Base-by-base conservation (phyloP, 2,888 invertebrate genomes). In the Thereva nobilitata region DNA sequence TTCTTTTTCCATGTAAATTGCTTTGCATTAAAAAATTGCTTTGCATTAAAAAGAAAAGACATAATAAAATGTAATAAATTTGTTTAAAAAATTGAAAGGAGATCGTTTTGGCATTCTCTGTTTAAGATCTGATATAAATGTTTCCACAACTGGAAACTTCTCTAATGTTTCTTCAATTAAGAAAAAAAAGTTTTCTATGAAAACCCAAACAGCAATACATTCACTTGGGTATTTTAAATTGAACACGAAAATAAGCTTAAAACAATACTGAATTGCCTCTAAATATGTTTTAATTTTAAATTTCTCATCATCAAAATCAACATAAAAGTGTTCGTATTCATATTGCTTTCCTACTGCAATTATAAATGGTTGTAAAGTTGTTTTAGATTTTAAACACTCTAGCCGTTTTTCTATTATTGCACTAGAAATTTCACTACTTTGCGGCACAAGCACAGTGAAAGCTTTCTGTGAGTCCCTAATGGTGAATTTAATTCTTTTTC, bases 311-410 rank as follows among this genome's bases (percentile, higher is more conserved):
- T 47, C 57, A 6, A 59, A 7, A 5, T 9, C 38, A 8, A 47
- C 57, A 45, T 34, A 59, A 59, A 59, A 59, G 10, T 47, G 9
- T 5, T 45, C 38, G n/a, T 59, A 59, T n/a, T 59, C 47, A 37
- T 7, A 59, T 59, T 47, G 9, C 37, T 59, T 47, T 4, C 47
- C 57, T 6, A 38, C 38, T 7, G 45, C 47, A 38, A 59, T 35
- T 7, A 59, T 59, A n/a, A 59, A 10, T 7, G 47, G 57, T 47
- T 56, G 55, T 34, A 56, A 12, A 6, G 41, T 41, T 12, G 47
- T 10, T 38, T 47, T 59, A 35, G 23, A 5, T 45, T 8, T 37
- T 37, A 38, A n/a, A 59, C 12, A 47, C 4, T 47, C 45, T 5
- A 9, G 2, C 9, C 38, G 9, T 45, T 45, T 59, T 59, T 59